Percentiles rank a stretch among this genome's conserved stretches.
Conservation (phyloP, 2,113 vertebrate species). For the Ameiurus melas region DNA sequence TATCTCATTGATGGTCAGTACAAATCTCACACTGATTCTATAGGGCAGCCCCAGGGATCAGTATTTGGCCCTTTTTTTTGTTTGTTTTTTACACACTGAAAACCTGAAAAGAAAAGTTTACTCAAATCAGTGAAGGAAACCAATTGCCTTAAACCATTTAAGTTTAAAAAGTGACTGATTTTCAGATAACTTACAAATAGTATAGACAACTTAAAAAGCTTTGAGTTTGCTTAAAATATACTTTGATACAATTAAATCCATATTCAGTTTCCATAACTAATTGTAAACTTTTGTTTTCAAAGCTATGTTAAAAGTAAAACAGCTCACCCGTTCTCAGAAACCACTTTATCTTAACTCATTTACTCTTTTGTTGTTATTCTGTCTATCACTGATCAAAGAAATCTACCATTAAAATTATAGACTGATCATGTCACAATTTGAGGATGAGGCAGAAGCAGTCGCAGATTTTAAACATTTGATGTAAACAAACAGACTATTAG, state of each 20-base stretch:
- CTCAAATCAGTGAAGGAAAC: background rate
- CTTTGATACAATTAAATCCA: background rate
- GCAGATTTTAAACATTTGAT: no score
- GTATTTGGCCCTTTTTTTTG: background rate
- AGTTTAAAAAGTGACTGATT: background rate
- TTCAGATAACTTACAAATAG: background rate
- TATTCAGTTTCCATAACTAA: background rate
- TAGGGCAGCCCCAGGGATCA: background rate
- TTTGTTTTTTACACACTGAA: background rate
- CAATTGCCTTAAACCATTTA: background rate
- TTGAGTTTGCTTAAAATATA: background rate
- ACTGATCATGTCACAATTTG: no score
- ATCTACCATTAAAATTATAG: no score
- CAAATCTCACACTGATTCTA: background rate
- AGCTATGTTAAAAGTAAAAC: background rate
- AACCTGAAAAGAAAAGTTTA: background rate
- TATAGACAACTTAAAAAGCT: background rate
- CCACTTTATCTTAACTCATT: background rate
- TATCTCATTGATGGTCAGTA: background rate
- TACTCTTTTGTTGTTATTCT: no score
- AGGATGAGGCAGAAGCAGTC: no score
- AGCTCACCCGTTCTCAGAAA: background rate
- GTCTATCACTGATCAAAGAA: no score
- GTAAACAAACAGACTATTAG: no score
- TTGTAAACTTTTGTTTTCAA: background rate